Evolutionary conservation across 1,140 invertebrate species (phyloP), one percentile per base, ranked within the genome.

Genomic region (Drosophila eugracilis): DNA sequence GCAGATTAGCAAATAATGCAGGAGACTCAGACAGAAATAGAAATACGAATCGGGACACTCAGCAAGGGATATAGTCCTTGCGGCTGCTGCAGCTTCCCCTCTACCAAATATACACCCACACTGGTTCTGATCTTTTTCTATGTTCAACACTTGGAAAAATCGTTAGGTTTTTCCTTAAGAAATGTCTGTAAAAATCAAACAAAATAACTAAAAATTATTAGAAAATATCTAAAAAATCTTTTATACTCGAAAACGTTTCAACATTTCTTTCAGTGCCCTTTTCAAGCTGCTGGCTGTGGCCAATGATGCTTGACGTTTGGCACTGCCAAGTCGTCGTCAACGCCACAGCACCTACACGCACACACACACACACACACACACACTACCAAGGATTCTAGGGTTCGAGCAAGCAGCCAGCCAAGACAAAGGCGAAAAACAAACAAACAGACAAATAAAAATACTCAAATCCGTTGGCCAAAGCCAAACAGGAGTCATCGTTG

Each of bases 1-100:
- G 26, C 41, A 53, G 50, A 77, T 74, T 74, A 74, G 71, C 71
- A 74, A 74, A 74, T 74, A 74, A 70, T 70, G 65, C 65, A 71
- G 42, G 39, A 53, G 45, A 66, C 34, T 45, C 45, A 66, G 63
- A 69, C 66, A 70, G 63, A 47, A 47, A 59, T 42, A 52, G 39
- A 59, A 72, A 50, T 48, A 21, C 24, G 55, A 57, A 34, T 17
- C 14, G 65, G 53, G 21, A 50, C 39, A 49, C 17, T 30, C 26
- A 42, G 30, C 28, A 17, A 15, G 39, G 37, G 45, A 67, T 66
- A 34, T 17, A 50, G 26, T 44, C 17, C 62, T 53, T 67, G 62
- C 21, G 60, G 47, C 28, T 67, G 37, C 60, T 52, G n/a, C 28
- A 34, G 10, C 28, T 15, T 4, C 53, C 28, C n/a, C n/a, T n/a